Base-by-base conservation (phyloP, 2,888 invertebrate species). In the Xestia ashworthii region DNA sequence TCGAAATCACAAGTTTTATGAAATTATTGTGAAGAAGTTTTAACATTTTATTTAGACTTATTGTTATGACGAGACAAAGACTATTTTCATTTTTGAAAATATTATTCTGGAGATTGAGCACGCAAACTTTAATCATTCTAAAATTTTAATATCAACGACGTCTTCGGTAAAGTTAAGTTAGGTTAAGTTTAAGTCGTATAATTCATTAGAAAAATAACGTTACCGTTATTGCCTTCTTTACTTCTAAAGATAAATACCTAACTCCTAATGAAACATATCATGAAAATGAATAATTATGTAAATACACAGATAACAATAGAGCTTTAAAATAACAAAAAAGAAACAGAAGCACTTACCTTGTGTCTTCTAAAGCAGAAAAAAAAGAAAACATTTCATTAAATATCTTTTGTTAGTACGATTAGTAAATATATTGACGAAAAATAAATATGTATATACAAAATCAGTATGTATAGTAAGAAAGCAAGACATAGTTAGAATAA, bases 401-500 rank as follows among this genome's bases (percentile, higher is more conserved):
- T 19, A 65, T n/a, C 44, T 41, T 41, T 8, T 67, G 50, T 92
- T 91, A 90, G 86, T 91, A 50, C n/a, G 80, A 88, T 92, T 92
- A 92, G 90, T 89, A 81, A 75, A 81, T 71, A 80, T 55, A 64
- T 62, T n/a, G 48, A 64, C 71, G 53, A 70, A 77, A 74, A 77
- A 78, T 41, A 78, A 77, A 85, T 83, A 88, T 84, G 32, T 32
- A 41, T 41, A 80, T 82, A 84, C 71, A 84, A 74, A 82, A 87
- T 84, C 75, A 82, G 71, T 80, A 75, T 72, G 73, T 73, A 84
- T 55, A 82, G 95, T 95, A 93, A 95, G 93, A 90, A 96, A 96
- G 96, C 96, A 96, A 96, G 96, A 96, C 96, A 96, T 96, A 96
- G 96, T 95, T 96, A 96, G 95, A 94, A 91, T 58, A 79, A 80